Percentiles rank a stretch among this genome's conserved stretches.
phyloP scores from a whole-genome alignment of 2,888 invertebrate species.

The Bellardia bayeri region DNA sequence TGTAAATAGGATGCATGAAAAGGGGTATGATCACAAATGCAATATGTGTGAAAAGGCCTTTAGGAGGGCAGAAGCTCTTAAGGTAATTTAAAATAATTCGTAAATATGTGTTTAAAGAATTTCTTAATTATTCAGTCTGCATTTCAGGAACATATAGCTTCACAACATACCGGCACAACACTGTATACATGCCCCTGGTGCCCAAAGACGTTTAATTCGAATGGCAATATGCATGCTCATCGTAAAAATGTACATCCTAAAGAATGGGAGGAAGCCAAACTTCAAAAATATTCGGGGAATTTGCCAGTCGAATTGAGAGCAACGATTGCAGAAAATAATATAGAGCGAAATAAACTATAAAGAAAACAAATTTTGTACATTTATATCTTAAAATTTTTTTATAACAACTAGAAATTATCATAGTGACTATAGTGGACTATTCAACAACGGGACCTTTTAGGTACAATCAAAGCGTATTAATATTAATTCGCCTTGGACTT shows the following conservation, averaged over 20 bases:
- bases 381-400: no score
- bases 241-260: constrained; percentile 81
- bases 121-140: constrained; percentile 58
- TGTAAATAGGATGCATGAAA: constrained; percentile 81
- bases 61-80: constrained; percentile 77
- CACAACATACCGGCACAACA: constrained; percentile 80
- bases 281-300: constrained; percentile 72
- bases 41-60: constrained; percentile 82
- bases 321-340: no score
- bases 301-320: no score
- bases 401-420: no score
- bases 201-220: constrained; percentile 81
- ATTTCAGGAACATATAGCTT: constrained; percentile 81
- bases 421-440: no score
- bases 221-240: constrained; percentile 81
- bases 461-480: no score
- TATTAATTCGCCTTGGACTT: no score
- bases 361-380: no score
- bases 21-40: constrained; percentile 80
- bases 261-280: constrained; percentile 82
- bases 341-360: no score
- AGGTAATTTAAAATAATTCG: not conserved
- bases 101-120: not conserved
- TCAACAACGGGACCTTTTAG: no score
- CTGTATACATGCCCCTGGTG: constrained; percentile 81